phyloP scores from a whole-genome alignment of 2,113 vertebrate species.

The Puntigrus tetrazona region DNA sequence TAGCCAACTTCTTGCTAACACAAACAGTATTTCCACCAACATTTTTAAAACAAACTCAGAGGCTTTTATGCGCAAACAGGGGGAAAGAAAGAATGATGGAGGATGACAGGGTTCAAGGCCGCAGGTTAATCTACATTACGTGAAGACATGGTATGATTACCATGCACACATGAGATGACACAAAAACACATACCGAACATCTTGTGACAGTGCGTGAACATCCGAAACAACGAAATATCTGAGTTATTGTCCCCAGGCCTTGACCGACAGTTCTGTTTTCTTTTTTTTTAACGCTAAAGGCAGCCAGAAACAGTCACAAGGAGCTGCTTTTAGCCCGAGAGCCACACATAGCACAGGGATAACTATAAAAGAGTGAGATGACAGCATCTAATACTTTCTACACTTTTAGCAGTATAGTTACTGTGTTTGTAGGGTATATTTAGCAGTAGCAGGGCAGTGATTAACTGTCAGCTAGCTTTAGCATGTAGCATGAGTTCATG shows the following conservation, averaged over 20 bases:
- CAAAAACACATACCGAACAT: slow-evolving; percentile 26
- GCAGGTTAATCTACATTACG: background rate
- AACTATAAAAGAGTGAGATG: slow-evolving; percentile 42
- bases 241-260: slow-evolving; percentile 37
- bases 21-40: background rate
- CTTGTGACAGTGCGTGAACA: slow-evolving; percentile 9
- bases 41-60: slow-evolving; percentile 5
- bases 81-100: background rate
- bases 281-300: slow-evolving; percentile 15
- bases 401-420: slow-evolving; percentile 52
- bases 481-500: slow-evolving; percentile 1
- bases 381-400: slow-evolving; percentile 47
- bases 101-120: background rate
- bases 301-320: slow-evolving; percentile 32
- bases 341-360: slow-evolving; percentile 29
- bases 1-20: background rate
- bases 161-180: background rate
- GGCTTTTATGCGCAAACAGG: background rate
- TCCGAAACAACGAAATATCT: background rate
- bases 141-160: background rate
- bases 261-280: slow-evolving; percentile 19
- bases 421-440: slow-evolving; percentile 54
- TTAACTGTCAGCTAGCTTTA: slow-evolving; percentile 30
- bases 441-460: slow-evolving; percentile 25
- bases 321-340: slow-evolving; percentile 34